Base-by-base conservation (phyloP, 2,113 vertebrate species). In the Pao palembangensis region DNA sequence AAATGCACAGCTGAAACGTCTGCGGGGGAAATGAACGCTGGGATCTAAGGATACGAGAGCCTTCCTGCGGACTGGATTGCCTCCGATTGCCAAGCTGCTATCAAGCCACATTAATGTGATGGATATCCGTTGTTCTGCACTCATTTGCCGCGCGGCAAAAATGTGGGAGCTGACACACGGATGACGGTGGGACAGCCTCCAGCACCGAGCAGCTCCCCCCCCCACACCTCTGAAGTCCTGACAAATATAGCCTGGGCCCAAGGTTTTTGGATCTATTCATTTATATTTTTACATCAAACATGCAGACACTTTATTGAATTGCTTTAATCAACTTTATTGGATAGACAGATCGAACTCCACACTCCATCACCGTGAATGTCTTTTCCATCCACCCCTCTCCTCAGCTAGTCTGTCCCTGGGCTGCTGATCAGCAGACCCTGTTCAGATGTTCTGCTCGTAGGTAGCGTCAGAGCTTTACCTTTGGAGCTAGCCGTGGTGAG, bases 21-120 rank as follows among this genome's bases (percentile, higher is more conserved):
- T 38, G 23, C 25, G 8, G 52, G 6, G 17, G 52, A 38, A 15
- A 19, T 8, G 20, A 49, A 17, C 7, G 18, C 59, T 31, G 50
- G 12, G 49, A 74, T 21, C 73, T 51, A 59, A 75, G 69, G 63
- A 68, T 64, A 62, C 10, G 3, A 67, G 57, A 61, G 68, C 55
- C 60, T 77, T 75, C 68, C 58, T 16, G 56, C 41, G 61, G 71
- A 73, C 71, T 71, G 63, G 75, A 74, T 69, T 69, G 68, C 78
- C 69, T 79, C 71, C 16, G 58, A 83, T 71, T 78, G 73, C 76
- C 77, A 76, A 50, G 51, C 70, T 72, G 81, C 73, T 21, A 77
- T 82, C 75, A 80, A 65, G 79, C 62, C 51, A 52, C 28, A 76
- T 76, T 84, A 76, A 76, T 64, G 68, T 82, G 77, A 84, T 69